phyloP scores from a whole-genome alignment of 2,797 vertebrate species.

The Sciurus carolinensis region DNA sequence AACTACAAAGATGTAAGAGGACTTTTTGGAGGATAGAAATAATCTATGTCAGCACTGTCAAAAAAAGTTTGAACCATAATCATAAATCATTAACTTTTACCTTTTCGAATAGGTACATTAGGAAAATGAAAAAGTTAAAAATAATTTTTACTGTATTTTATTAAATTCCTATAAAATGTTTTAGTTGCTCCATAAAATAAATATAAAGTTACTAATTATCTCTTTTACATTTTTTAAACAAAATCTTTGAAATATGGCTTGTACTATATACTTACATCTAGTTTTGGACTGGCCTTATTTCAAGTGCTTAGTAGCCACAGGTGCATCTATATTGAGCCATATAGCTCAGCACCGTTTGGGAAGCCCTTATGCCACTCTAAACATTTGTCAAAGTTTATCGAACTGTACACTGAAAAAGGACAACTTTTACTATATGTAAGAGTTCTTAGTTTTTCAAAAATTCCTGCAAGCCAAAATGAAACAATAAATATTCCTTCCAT shows the following conservation, averaged over 20 bases:
- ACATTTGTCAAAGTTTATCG: background rate
- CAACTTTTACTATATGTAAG: background rate
- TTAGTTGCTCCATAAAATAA: background rate
- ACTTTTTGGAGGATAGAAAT: background rate
- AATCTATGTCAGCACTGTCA: background rate
- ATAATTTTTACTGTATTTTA: background rate
- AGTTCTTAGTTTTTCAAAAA: background rate
- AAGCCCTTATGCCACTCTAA: background rate
- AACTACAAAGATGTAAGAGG: background rate
- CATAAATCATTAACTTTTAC: background rate
- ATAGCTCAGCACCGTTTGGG: background rate
- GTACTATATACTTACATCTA: background rate
- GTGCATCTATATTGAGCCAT: background rate
- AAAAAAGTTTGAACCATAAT: background rate
- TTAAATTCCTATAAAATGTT: background rate
- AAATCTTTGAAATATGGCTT: background rate
- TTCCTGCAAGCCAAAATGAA: background rate
- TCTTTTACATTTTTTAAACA: background rate
- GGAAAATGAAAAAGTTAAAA: background rate
- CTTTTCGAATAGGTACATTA: background rate
- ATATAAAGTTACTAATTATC: background rate
- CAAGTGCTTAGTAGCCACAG: background rate
- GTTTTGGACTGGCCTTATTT: background rate
- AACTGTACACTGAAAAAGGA: background rate
- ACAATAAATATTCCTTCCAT: background rate